Evolutionary conservation across 1,140 invertebrate genomes (phyloP).

Genomic region (Papilio xuthus): DNA sequence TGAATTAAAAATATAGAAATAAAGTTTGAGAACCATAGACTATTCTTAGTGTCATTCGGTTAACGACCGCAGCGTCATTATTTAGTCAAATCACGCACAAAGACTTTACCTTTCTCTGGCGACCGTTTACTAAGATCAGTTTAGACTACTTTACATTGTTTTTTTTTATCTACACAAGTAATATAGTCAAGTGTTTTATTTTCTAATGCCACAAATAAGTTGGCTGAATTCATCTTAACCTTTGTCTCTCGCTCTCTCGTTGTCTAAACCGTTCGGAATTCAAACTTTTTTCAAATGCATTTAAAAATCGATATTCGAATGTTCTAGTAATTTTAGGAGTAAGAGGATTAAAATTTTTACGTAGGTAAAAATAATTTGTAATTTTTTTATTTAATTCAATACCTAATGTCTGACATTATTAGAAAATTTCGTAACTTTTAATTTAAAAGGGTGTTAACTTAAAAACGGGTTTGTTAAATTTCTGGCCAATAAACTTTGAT

Average conservation of each 20-base stretch:
- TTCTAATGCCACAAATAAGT: background rate
- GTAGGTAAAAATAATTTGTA: background rate
- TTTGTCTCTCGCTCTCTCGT: background rate
- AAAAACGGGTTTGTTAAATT: background rate
- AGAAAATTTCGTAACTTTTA: background rate
- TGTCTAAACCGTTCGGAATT: background rate
- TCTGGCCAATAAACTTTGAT: constrained; percentile 1
- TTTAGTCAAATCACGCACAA: background rate
- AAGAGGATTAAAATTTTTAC: background rate
- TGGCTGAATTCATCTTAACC: background rate
- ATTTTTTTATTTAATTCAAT: background rate
- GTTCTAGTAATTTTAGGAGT: background rate
- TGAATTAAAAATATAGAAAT: background rate
- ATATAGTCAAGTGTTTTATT: background rate
- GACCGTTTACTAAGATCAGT: background rate
- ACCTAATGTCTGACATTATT: background rate
- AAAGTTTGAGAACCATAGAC: background rate
- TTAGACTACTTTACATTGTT: constrained; percentile 5
- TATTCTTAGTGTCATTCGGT: background rate
- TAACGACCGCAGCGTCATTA: background rate
- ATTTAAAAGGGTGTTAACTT: background rate
- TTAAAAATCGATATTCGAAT: background rate
- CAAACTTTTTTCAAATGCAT: background rate
- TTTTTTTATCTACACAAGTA: background rate
- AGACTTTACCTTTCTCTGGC: constrained; percentile 14